A percentile compares a stretch with the other conserved stretches of the same genome.
These are phyloP conservation scores for Brotula barbata DNA, from an alignment of 2,797 vertebrate genomes.

Conservation along the genomic window DNA sequence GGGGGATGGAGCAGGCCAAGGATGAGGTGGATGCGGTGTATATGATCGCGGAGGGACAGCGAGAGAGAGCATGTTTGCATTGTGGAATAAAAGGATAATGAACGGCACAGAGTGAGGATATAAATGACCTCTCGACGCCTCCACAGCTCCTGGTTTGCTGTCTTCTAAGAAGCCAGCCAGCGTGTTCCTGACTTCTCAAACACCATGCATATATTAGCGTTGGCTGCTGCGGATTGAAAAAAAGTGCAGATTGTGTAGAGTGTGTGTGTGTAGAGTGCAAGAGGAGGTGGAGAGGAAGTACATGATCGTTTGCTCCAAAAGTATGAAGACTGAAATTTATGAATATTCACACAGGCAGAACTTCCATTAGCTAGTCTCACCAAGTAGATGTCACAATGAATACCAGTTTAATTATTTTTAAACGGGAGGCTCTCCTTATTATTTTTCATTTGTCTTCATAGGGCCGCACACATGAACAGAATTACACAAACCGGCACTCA, in stretches of 20 bases:
- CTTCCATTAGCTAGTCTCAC: not conserved
- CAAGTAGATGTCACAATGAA: not conserved
- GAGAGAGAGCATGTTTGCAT: constrained; percentile 7
- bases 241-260: not conserved
- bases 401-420: too few species aligned
- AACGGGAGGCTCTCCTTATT: too few species aligned
- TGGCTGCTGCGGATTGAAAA: not conserved
- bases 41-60: not conserved
- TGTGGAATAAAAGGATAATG: not conserved
- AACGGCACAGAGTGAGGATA: not conserved
- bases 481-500: too few species aligned
- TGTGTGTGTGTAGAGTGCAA: not conserved
- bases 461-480: too few species aligned
- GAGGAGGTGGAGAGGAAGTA: not conserved
- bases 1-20: not conserved
- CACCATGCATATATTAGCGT: constrained; percentile 5
- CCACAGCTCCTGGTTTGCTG: constrained; percentile 16
- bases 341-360: not conserved
- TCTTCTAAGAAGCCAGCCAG: constrained; percentile 42
- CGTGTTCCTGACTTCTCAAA: constrained; percentile 17
- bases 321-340: not conserved
- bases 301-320: not conserved
- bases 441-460: too few species aligned
- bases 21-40: not conserved
- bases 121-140: constrained; percentile 36